These are phyloP conservation scores for Macrotrachela quadricornifera DNA, from an alignment of 1,140 invertebrate genomes.

Conservation along the genomic window DNA sequence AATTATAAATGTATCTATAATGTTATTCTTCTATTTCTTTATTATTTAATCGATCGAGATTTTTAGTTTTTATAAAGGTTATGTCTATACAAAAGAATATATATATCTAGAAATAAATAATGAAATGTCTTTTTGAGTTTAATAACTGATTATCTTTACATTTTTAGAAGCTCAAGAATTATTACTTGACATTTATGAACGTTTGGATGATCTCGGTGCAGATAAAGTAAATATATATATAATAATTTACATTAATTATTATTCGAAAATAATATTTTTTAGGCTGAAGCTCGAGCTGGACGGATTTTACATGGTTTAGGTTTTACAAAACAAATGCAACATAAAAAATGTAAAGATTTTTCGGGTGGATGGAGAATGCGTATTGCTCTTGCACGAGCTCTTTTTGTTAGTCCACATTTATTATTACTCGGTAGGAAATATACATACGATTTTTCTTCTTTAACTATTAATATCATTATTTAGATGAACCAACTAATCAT, in stretches of 20 bases:
- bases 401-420: constrained; percentile 26
- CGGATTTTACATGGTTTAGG: constrained; percentile 87
- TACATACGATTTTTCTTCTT: constrained; percentile 47
- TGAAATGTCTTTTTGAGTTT: no score
- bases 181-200: constrained; percentile 87
- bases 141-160: not conserved
- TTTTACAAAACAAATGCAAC: constrained; percentile 81
- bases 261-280: no score
- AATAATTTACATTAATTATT: no score
- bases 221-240: constrained; percentile 46
- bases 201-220: constrained; percentile 82
- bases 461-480: not conserved
- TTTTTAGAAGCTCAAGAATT: constrained; percentile 65
- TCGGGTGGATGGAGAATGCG: constrained; percentile 97
- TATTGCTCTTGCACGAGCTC: constrained; percentile 64
- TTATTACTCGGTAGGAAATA: constrained; percentile 38
- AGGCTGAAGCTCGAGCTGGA: constrained; percentile 57
- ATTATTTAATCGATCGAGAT: no score
- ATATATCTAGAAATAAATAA: no score
- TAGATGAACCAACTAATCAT: constrained; percentile 43
- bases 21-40: no score
- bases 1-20: no score
- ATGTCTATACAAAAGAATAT: no score
- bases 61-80: no score
- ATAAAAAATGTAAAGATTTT: constrained; percentile 70